These are phyloP conservation scores for Lysandra bellargus DNA, from an alignment of 2,888 invertebrate genomes.

Conservation along the genomic window DNA sequence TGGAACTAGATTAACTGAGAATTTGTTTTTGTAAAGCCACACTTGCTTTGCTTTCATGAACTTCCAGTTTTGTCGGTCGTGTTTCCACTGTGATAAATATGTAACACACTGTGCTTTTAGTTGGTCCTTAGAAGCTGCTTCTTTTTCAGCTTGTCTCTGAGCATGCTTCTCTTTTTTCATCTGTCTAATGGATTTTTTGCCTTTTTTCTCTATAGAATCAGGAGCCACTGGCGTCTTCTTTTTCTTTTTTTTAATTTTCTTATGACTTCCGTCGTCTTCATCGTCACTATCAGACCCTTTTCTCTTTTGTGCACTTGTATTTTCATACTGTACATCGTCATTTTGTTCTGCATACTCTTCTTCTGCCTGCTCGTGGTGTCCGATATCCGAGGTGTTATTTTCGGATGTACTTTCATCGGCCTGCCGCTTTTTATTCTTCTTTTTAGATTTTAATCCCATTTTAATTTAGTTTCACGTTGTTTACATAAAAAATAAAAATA, in stretches of 20 bases:
- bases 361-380: conserved; percentile 23
- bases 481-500: conserved; percentile 17
- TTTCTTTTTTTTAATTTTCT: conserved; percentile 59
- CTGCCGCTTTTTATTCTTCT: conserved; percentile 38
- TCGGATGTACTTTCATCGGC: conserved; percentile 31
- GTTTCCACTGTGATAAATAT: conserved; percentile 88
- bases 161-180: conserved; percentile 83
- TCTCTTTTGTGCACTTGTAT: conserved; percentile 37
- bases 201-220: conserved; percentile 59
- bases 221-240: conserved; percentile 56
- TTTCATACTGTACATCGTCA: conserved; percentile 41
- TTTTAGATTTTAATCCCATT: conserved; percentile 40
- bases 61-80: conserved; percentile 86
- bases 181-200: conserved; percentile 82
- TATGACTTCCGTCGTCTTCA: conserved; percentile 51
- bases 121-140: conserved; percentile 74
- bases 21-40: conserved; percentile 87
- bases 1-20: conserved; percentile 81
- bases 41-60: conserved; percentile 89
- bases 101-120: conserved; percentile 82
- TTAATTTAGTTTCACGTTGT: conserved; percentile 33
- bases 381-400: conserved; percentile 16
- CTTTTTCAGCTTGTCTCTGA: conserved; percentile 77
- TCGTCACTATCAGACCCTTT: conserved; percentile 50
- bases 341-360: conserved; percentile 30